Percentiles rank a stretch among this genome's conserved stretches.
These are phyloP conservation scores for Alcedo quadribrachys DNA, from an alignment of 2,797 vertebrate species.

Conservation along the genomic window DNA sequence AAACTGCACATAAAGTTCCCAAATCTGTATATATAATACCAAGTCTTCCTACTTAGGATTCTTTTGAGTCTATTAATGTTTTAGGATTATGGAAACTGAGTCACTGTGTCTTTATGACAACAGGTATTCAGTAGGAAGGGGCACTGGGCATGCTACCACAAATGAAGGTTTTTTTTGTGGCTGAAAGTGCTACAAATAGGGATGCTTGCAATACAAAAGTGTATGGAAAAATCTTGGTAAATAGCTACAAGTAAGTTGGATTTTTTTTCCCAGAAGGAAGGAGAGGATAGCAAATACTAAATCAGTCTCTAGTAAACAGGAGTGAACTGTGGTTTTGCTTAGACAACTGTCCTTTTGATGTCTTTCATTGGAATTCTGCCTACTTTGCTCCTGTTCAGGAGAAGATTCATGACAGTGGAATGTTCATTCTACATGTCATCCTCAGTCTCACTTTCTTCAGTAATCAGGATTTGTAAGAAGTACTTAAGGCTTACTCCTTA, in stretches of 20 bases:
- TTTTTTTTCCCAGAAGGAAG: not conserved
- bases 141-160: not conserved
- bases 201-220: not conserved
- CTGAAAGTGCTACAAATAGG: not conserved
- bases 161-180: not conserved
- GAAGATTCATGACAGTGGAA: not conserved
- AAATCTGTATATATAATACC: not conserved
- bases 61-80: not conserved
- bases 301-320: not conserved
- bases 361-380: not conserved
- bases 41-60: not conserved
- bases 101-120: not conserved
- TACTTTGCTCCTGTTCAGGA: not conserved
- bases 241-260: not conserved
- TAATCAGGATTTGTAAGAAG: not conserved
- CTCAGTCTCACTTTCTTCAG: not conserved
- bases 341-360: not conserved
- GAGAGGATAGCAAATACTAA: not conserved
- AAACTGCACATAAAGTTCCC: not conserved
- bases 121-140: not conserved
- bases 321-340: not conserved
- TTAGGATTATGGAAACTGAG: not conserved
- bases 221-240: not conserved
- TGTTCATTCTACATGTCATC: not conserved
- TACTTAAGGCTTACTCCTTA: not conserved